Evolutionary conservation across 2,113 vertebrate genomes (phyloP).

Genomic region (Willisornis vidua): DNA sequence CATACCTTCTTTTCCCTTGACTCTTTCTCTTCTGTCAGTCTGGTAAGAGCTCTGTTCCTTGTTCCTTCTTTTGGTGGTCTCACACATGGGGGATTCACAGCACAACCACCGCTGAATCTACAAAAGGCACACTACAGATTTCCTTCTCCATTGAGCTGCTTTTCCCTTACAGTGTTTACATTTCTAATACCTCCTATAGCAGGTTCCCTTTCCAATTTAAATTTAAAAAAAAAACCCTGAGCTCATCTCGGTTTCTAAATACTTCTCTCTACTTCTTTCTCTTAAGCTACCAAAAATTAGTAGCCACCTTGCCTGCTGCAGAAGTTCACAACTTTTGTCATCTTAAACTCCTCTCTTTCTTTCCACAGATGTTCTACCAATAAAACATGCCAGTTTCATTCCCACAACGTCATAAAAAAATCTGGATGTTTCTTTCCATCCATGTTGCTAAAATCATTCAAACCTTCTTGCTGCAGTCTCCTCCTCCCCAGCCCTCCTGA

Average conservation of each 20-base stretch:
- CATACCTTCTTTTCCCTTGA: background rate
- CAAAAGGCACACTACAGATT: background rate
- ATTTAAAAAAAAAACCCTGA: background rate
- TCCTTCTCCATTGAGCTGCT: background rate
- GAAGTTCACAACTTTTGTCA: background rate
- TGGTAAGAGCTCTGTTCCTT: background rate
- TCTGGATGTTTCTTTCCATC: background rate
- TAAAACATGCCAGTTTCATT: constrained; percentile 11
- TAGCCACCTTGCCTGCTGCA: background rate
- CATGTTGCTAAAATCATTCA: background rate
- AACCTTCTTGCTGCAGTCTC: background rate
- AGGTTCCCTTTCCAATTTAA: background rate
- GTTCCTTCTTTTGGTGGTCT: background rate
- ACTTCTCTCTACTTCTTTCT: background rate
- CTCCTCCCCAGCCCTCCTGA: background rate
- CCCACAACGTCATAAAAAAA: background rate
- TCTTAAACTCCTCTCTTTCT: background rate
- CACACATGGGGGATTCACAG: background rate
- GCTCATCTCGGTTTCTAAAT: background rate
- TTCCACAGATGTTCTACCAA: constrained; percentile 51
- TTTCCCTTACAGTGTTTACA: background rate
- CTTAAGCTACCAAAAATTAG: background rate
- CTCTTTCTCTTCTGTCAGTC: background rate
- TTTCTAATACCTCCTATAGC: background rate
- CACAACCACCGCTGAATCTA: background rate